Evolutionary conservation across 2,888 invertebrate genomes (phyloP), one percentile per base, ranked within the genome.

Genomic region (Galeruca laticollis): DNA sequence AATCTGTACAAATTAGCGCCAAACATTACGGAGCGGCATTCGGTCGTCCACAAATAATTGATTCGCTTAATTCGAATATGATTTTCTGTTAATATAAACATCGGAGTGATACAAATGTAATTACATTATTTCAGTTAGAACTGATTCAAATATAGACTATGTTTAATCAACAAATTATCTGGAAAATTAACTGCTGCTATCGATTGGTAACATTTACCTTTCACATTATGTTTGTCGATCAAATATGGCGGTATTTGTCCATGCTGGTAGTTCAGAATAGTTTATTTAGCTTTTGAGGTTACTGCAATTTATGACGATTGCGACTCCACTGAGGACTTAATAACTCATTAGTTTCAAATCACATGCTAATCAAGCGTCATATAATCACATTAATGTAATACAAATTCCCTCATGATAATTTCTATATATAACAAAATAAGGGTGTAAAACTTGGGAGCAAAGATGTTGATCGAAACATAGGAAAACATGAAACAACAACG

Each of bases 91-190:
- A 66, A 72, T 68, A 60, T 67, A 72, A 69, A 69, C 71, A 73
- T 26, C 52, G 60, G 60, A 71, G 74, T 73, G 74, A 76, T 76
- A 72, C 74, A 68, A 77, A 79, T 77, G 74, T 72, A 76, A 79
- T 78, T 77, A 75, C 75, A 70, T 79, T 76, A 78, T 77, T 78
- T 78, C 73, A 72, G 67, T 69, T 73, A 71, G 75, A 63, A 59
- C 64, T 68, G 72, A 77, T 75, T 77, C 77, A 77, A 77, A 80
- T 76, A 74, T 77, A 75, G 77, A 74, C 74, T 73, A 69, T 77
- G 78, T 80, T 79, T 78, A 79, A 78, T 79, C 76, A 79, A 78
- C 79, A 77, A 80, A 81, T 81, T 80, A 80, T 80, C 76, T 78
- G 80, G 80, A 78, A 80, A 80, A 80, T 80, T 81, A 81, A 79